phyloP scores from a whole-genome alignment of 2,113 vertebrate species.

The Neofelis nebulosa region DNA sequence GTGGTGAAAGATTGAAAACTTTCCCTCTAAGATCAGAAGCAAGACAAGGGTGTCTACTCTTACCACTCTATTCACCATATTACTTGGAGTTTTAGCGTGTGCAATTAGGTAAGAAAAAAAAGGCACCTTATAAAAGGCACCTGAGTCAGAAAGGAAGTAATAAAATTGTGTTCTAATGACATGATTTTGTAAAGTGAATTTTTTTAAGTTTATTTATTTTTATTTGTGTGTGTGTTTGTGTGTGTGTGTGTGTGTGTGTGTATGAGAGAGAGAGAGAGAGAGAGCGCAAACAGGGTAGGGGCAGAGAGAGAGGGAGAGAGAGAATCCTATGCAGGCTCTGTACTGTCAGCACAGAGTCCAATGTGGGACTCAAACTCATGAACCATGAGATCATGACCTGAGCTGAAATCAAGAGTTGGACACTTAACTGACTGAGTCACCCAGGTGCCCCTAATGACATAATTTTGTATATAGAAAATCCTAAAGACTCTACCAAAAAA shows the following conservation, averaged over 20 bases:
- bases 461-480: neutral
- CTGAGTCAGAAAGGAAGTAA: neutral
- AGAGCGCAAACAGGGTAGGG: no score
- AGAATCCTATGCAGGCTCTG: no score
- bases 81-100: neutral
- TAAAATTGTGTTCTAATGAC: neutral
- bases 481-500: neutral
- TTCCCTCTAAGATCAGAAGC: neutral
- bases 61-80: neutral
- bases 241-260: no score
- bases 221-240: no score
- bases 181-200: neutral
- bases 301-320: no score
- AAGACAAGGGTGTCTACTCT: neutral
- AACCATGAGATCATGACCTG: no score
- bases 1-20: neutral
- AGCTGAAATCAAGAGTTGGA: no score
- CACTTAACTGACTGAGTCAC: no score
- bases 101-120: neutral
- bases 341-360: no score
- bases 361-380: no score
- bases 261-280: no score
- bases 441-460: neutral
- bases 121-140: neutral
- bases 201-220: no score